Percentiles rank a stretch among this genome's conserved stretches.
Evolutionary conservation across 2,797 vertebrate species (phyloP).

Genomic region (Ammospiza maritima): DNA sequence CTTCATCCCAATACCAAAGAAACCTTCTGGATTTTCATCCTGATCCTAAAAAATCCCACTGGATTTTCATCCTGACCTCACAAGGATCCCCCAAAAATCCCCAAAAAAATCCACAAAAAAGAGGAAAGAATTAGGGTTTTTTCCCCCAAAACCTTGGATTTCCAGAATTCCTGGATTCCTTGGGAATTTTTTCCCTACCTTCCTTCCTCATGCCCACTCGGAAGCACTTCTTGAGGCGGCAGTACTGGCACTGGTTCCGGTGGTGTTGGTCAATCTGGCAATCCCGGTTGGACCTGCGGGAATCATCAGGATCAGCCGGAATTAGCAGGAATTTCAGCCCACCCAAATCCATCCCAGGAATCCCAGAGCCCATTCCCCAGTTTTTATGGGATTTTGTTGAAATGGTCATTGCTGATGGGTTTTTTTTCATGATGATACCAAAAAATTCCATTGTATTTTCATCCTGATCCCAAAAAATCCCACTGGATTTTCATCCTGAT

Average conservation of each 20-base stretch:
- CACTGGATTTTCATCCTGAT: too few relatives aligned
- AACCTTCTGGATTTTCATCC: too few relatives aligned
- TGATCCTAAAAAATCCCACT: too few relatives aligned
- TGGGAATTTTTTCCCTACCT: conserved; percentile 75
- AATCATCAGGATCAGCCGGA: accelerated
- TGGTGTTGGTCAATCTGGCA: conserved; percentile 93
- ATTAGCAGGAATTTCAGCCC: background rate
- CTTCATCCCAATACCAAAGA: too few relatives aligned
- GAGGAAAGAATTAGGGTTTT: too few relatives aligned
- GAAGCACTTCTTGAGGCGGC: conserved; percentile 99
- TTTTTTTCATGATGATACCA: too few relatives aligned
- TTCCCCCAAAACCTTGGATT: accelerated
- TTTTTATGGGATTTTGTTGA: background rate
- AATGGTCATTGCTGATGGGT: background rate
- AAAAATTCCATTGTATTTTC: too few relatives aligned
- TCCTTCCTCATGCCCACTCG: conserved; percentile 99
- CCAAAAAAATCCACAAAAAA: too few relatives aligned
- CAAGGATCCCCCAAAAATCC: too few relatives aligned
- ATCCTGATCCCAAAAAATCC: too few relatives aligned
- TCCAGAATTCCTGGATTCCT: too few relatives aligned
- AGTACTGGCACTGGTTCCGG: conserved; percentile 99
- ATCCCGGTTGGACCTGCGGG: background rate
- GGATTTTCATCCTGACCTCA: background rate
- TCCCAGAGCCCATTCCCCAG: background rate
- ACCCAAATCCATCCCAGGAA: background rate